Conservation (phyloP, 2,113 vertebrate genomes). For the Lepisosteus oculatus region DNA sequence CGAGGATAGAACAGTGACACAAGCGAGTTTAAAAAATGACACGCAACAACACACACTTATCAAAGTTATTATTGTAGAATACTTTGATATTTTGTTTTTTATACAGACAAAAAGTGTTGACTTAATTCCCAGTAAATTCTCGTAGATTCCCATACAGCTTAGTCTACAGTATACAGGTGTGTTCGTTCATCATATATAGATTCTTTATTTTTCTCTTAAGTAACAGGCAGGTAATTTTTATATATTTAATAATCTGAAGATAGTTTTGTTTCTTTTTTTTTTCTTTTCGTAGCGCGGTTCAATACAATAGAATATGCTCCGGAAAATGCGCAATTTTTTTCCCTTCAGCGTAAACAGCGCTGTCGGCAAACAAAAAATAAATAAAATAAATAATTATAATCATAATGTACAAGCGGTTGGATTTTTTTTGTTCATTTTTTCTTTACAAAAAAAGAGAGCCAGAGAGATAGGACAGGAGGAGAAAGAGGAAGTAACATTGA, state of each 20-base stretch:
- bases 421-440: conserved; percentile 59
- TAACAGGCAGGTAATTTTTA: conserved; percentile 78
- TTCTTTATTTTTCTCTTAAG: conserved; percentile 64
- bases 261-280: conserved; percentile 34
- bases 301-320: conserved; percentile 56
- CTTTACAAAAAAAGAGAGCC: conserved; percentile 59
- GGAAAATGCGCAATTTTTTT: conserved; percentile 66
- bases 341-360: conserved; percentile 57
- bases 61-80: conserved; percentile 82
- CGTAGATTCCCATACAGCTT: conserved; percentile 74
- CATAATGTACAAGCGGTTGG: conserved; percentile 60
- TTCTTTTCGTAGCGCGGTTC: conserved; percentile 60
- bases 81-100: conserved; percentile 73
- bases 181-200: conserved; percentile 76
- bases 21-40: conserved; percentile 47
- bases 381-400: conserved; percentile 49
- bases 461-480: conserved; percentile 25
- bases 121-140: conserved; percentile 73
- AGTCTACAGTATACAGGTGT: conserved; percentile 79
- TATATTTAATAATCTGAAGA: conserved; percentile 73
- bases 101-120: conserved; percentile 81
- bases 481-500: conserved; percentile 41
- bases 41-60: conserved; percentile 67
- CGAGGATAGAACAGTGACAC: conserved; percentile 14
- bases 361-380: background rate